phyloP scores from a whole-genome alignment of 2,113 vertebrate species.

The Tiliqua scincoides region DNA sequence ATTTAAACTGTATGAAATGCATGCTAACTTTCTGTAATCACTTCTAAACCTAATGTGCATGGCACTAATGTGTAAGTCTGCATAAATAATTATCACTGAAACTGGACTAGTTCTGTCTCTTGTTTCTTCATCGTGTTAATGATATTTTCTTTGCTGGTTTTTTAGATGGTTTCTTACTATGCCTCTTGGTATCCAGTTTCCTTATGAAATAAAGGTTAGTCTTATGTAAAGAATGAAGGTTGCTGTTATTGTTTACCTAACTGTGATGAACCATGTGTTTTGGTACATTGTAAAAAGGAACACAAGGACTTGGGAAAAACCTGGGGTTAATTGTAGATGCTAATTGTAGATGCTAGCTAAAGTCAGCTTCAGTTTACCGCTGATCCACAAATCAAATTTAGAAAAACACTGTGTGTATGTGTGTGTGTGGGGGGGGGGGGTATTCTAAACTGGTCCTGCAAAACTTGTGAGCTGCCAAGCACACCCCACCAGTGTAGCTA shows the following conservation, averaged over 20 bases:
- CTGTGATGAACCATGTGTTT: too few species aligned
- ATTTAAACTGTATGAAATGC: conserved; percentile 25
- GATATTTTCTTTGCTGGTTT: conserved; percentile 46
- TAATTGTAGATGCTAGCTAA: neutral
- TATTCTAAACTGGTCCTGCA: neutral
- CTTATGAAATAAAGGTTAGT: conserved; percentile 60
- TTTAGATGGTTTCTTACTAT: conserved; percentile 52
- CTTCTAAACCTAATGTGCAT: conserved; percentile 44
- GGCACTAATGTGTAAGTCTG: conserved; percentile 19
- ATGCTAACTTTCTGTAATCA: neutral
- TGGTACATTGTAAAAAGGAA: neutral
- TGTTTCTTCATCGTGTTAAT: conserved; percentile 8
- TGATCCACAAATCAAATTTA: neutral
- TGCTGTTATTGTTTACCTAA: conserved; percentile 31
- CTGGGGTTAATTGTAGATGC: neutral
- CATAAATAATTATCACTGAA: neutral
- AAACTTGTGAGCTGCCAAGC: neutral
- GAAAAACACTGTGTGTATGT: neutral
- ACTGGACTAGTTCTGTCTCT: neutral
- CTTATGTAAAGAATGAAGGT: conserved; percentile 28
- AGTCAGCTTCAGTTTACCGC: neutral
- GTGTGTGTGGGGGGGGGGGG: too few species aligned
- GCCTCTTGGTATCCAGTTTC: conserved; percentile 24
- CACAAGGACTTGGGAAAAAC: neutral
- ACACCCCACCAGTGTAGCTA: neutral